A percentile compares a stretch with the other conserved stretches of the same genome.
phyloP scores from a whole-genome alignment of 2,113 vertebrate genomes.

The Bambusicola thoracicus region DNA sequence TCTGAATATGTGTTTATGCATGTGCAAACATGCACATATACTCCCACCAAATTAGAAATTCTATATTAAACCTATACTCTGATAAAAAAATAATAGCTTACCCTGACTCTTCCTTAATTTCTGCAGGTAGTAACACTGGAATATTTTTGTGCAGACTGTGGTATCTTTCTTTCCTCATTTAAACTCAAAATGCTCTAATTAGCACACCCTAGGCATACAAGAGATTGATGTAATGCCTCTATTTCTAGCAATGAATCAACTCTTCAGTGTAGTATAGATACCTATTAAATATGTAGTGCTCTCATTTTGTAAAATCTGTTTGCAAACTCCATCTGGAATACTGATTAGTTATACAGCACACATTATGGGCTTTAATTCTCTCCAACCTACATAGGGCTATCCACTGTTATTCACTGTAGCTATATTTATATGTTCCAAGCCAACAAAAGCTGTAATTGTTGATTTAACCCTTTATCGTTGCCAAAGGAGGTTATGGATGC shows the following conservation, averaged over 20 bases:
- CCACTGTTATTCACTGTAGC: neutral
- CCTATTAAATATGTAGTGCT: conserved; percentile 52
- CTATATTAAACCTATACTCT: accelerated
- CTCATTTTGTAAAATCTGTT: conserved; percentile 49
- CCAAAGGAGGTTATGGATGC: too few species aligned
- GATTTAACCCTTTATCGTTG: neutral
- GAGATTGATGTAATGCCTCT: neutral
- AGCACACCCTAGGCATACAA: neutral
- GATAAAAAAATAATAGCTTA: neutral
- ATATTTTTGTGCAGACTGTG: neutral
- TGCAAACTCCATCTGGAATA: neutral
- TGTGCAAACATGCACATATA: neutral
- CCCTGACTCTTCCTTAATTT: neutral
- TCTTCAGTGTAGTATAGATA: neutral
- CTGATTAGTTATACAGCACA: conserved; percentile 15
- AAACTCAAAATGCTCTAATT: neutral
- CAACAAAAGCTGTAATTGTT: neutral
- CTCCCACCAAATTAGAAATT: neutral
- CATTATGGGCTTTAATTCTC: conserved; percentile 16
- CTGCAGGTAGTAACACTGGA: neutral
- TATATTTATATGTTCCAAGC: neutral
- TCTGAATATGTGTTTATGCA: neutral
- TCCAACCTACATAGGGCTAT: neutral
- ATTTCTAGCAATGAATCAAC: conserved; percentile 35
- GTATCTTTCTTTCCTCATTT: neutral